Percentiles rank a stretch among this genome's conserved stretches.
Conservation (phyloP, 2,888 invertebrate species). For the Microctonus brassicae region DNA sequence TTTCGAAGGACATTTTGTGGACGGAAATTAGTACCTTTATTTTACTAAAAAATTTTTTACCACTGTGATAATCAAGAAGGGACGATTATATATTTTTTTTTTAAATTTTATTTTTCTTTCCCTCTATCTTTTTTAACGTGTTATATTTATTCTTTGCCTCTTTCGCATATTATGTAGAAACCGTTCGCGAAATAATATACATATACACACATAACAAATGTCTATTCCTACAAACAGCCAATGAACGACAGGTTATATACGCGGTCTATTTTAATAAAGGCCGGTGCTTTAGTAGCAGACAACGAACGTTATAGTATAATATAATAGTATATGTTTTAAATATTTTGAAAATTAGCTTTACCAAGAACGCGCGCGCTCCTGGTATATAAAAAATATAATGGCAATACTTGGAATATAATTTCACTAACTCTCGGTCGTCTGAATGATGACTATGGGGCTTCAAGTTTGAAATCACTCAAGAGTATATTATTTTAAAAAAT, state of each 20-base stretch:
- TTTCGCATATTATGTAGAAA: constrained; percentile 1
- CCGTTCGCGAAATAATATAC: constrained; percentile 1
- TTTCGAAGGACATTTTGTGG: constrained; percentile 10
- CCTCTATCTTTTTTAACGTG: no score
- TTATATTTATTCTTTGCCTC: neutral
- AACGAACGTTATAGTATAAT: constrained; percentile 32
- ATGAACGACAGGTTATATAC: constrained; percentile 23
- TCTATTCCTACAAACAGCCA: neutral
- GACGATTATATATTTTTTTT: neutral
- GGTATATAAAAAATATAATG: constrained; percentile 28
- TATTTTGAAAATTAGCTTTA: constrained; percentile 68
- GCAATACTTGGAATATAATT: constrained; percentile 67
- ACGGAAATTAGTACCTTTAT: constrained; percentile 1
- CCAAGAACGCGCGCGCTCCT: neutral
- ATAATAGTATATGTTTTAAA: constrained; percentile 67
- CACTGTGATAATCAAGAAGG: neutral
- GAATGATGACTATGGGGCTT: neutral
- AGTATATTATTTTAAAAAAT: neutral
- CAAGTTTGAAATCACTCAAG: neutral
- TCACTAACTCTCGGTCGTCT: neutral
- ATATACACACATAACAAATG: constrained; percentile 4
- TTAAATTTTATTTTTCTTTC: no score
- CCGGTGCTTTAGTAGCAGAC: constrained; percentile 21
- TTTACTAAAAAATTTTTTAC: neutral
- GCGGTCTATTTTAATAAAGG: constrained; percentile 41